Evolutionary conservation across 30 jellyfish, hydroid and myxozoan genomes (phyloP).

Genomic region (Aurelia aurita): DNA sequence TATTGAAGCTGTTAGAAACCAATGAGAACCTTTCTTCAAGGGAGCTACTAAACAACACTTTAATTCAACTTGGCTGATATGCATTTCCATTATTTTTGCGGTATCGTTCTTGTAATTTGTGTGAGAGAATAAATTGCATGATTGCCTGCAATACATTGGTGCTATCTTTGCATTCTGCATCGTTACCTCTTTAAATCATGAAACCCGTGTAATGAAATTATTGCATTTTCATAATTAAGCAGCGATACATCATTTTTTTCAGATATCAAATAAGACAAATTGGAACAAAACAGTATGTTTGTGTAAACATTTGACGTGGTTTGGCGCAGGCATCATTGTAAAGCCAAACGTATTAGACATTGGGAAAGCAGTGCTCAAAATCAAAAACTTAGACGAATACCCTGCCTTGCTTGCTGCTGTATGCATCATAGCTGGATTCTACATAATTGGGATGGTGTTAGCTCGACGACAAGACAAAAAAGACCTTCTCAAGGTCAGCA

Average conservation of each 20-base stretch:
- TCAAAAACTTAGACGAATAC: constrained; percentile 51
- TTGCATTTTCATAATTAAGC: too few relatives aligned
- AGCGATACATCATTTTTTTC: not conserved
- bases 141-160: too few relatives aligned
- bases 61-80: too few relatives aligned
- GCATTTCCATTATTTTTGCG: too few relatives aligned
- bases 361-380: constrained; percentile 38
- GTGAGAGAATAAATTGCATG: too few relatives aligned
- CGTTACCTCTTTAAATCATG: too few relatives aligned
- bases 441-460: constrained; percentile 66
- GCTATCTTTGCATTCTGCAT: too few relatives aligned
- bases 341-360: constrained; percentile 72
- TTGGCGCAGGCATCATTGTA: constrained; percentile 75
- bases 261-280: constrained; percentile 59
- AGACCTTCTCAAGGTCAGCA: constrained; percentile 59
- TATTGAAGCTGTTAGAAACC: too few relatives aligned
- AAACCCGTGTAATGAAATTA: too few relatives aligned
- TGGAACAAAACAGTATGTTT: constrained; percentile 63
- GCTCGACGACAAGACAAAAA: constrained; percentile 73
- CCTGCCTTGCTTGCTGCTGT: constrained; percentile 88
- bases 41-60: too few relatives aligned
- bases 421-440: constrained; percentile 53
- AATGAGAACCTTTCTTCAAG: too few relatives aligned
- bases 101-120: too few relatives aligned
- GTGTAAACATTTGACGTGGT: constrained; percentile 84